Conservation (phyloP, 64 coral and sea anemone species). For the Actinia tenebrosa region DNA sequence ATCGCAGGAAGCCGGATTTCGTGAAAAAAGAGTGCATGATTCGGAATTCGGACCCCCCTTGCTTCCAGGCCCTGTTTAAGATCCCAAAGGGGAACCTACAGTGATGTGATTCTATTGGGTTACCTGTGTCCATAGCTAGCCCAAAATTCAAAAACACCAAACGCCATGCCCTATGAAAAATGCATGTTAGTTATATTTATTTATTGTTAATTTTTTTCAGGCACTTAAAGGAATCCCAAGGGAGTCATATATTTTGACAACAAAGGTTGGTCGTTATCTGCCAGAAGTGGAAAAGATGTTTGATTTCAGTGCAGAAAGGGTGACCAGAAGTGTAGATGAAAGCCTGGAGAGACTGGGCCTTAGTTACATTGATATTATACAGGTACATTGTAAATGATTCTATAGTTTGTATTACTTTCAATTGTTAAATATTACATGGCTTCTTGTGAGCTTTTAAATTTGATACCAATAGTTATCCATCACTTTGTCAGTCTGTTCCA, state of each 20-base stretch:
- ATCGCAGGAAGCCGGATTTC: no score
- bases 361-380: conserved; percentile 83
- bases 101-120: background rate
- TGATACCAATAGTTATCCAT: no score
- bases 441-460: background rate
- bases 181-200: background rate
- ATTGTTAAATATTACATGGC: background rate
- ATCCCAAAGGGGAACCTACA: no score
- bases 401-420: background rate
- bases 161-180: no score
- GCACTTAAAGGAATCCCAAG: conserved; percentile 49
- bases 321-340: conserved; percentile 89
- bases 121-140: no score
- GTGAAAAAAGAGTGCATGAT: no score
- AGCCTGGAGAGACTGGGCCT: conserved; percentile 73
- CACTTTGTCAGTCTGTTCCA: no score
- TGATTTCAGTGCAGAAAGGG: conserved; percentile 89
- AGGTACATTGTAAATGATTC: conserved; percentile 36
- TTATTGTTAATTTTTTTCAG: background rate
- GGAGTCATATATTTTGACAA: conserved; percentile 47
- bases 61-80: no score
- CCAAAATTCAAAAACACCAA: no score
- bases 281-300: conserved; percentile 86
- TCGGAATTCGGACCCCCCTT: no score
- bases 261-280: conserved; percentile 85